Evolutionary conservation across 2,113 vertebrate species (phyloP).

Genomic region (Protobothrops flavoviridis): DNA sequence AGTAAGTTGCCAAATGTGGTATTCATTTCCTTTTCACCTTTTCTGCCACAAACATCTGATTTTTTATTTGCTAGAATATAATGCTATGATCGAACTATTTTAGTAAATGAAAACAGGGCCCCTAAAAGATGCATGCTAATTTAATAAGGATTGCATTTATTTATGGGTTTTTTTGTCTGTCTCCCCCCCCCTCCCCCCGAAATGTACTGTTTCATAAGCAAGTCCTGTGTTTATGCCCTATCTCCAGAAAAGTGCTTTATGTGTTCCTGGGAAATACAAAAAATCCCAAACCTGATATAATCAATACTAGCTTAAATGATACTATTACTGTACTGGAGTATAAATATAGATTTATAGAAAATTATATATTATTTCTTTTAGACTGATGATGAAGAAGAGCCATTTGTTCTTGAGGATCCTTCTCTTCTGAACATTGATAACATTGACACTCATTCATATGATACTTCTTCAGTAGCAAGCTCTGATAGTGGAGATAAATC

Average conservation of each 20-base stretch:
- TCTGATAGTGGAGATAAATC: slow-evolving; percentile 95
- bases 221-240: background rate
- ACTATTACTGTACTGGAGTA: background rate
- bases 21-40: background rate
- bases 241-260: background rate
- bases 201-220: background rate
- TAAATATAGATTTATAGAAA: background rate
- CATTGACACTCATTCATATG: slow-evolving; percentile 90
- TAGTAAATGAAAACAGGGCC: background rate
- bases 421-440: slow-evolving; percentile 87
- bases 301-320: background rate
- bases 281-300: background rate
- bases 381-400: slow-evolving; percentile 94
- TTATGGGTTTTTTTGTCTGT: background rate
- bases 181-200: background rate
- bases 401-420: slow-evolving; percentile 91
- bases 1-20: slow-evolving; percentile 76
- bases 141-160: background rate
- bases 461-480: slow-evolving; percentile 95
- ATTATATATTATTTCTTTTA: slow-evolving; percentile 55
- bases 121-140: background rate
- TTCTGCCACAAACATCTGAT: background rate
- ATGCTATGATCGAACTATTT: background rate
- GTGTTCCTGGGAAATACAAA: background rate
- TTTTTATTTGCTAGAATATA: background rate